Base-by-base conservation (phyloP, 2,888 invertebrate species). In the Venusia cambrica region DNA sequence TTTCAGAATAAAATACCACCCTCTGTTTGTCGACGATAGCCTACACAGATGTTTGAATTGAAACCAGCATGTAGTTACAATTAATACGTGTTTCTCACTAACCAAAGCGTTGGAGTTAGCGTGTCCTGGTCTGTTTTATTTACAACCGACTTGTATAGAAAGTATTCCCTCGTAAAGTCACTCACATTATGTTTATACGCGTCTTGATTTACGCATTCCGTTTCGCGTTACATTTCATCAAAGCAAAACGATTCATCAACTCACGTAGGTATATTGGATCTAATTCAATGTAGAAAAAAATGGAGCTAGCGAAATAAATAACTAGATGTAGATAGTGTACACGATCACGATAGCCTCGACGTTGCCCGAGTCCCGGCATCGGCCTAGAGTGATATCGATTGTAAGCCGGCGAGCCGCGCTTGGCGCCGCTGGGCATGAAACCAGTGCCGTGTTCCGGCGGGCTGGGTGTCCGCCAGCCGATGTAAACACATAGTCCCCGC, bases 401-500 rank as follows among this genome's bases (percentile, higher is more conserved):
- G 46, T 50, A 50, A 50, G 51, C 48, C 51, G 52, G 43, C 52
- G 48, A 46, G 46, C 43, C 50, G 48, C 48, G 61, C 62, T 59
- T 59, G 61, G 41, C 52, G 54, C 47, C 55, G 49, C 48, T 54
- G 56, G 62, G 70, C 71, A 67, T 67, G 71, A 55, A 54, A 48
- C 47, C 51, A 41, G 55, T 55, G 59, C 57, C 37, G 22, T 34
- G 54, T 48, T 42, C 22, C 45, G 34, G 42, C 35, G 19, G 37
- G 29, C 26, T 45, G 47, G 47, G 42, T 33, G 42, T 29, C 33
- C 41, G 51, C 50, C 48, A 45, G 43, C 16, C 28, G 24, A 16
- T 36, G 28, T 22, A 29, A 20, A 29, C 36, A 38, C 38, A 35
- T 34, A 18, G 26, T 29, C 39, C 35, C 27, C 22, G 21, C 24